These are phyloP conservation scores for Agrilus planipennis DNA, from an alignment of 1,140 invertebrate genomes.

Conservation along the genomic window DNA sequence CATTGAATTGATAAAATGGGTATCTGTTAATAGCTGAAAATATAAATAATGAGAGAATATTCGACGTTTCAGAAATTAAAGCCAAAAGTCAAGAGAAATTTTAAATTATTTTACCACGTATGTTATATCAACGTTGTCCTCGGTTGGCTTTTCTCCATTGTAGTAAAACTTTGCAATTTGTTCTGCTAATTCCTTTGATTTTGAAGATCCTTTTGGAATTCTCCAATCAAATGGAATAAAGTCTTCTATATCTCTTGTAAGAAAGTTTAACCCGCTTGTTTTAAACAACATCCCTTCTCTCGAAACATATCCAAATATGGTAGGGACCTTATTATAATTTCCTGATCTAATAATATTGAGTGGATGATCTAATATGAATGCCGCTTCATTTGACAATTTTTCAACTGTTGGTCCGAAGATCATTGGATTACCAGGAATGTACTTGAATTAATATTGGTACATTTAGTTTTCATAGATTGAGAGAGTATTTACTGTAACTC, in stretches of 20 bases:
- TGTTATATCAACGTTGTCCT: conserved; percentile 17
- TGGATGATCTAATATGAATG: conserved; percentile 34
- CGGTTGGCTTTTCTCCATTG: conserved; percentile 31
- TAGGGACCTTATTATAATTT: conserved; percentile 41
- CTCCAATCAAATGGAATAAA: conserved; percentile 33
- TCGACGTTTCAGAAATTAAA: no score
- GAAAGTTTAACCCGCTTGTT: conserved; percentile 19
- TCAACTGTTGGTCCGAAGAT: conserved; percentile 38
- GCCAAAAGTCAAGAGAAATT: no score
- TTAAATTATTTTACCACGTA: conserved; percentile 12
- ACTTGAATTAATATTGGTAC: no score
- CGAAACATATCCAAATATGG: conserved; percentile 45
- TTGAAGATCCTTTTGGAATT: conserved; percentile 30
- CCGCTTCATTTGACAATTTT: conserved; percentile 26
- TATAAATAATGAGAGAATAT: no score
- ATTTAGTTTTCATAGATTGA: no score
- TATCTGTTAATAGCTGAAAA: no score
- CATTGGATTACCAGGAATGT: no score
- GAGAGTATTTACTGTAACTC: no score
- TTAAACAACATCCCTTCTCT: conserved; percentile 39
- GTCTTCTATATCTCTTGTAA: conserved; percentile 31
- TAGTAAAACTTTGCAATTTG: conserved; percentile 38
- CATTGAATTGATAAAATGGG: no score
- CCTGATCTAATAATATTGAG: conserved; percentile 30
- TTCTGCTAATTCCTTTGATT: conserved; percentile 30